phyloP scores from a whole-genome alignment of 2,797 vertebrate genomes.

The Oreortyx pictus region DNA sequence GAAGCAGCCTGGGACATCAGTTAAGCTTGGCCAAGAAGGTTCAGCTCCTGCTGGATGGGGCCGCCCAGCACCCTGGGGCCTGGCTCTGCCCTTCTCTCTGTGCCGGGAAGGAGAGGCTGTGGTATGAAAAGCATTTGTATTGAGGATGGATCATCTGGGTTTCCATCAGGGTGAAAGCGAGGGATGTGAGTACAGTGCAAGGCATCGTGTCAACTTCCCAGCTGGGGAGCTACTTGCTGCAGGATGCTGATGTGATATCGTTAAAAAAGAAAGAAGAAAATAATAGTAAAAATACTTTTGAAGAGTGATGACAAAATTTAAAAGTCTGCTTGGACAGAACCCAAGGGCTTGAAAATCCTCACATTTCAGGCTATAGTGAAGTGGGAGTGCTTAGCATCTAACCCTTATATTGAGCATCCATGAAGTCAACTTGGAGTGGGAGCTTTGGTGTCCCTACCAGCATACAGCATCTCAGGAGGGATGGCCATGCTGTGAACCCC shows the following conservation, averaged over 20 bases:
- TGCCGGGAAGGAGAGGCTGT: neutral
- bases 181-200: fast-evolving
- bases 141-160: neutral
- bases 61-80: neutral
- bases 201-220: fast-evolving
- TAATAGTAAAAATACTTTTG: neutral
- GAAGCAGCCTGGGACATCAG: fast-evolving
- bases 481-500: neutral
- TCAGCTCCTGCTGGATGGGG: neutral
- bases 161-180: neutral
- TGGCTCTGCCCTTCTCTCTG: neutral
- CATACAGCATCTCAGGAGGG: neutral
- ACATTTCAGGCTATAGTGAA: neutral
- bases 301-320: neutral
- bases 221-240: neutral
- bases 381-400: neutral
- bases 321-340: neutral
- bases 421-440: fast-evolving
- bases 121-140: neutral
- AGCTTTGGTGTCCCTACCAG: neutral
- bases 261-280: no score
- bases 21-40: fast-evolving
- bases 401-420: neutral
- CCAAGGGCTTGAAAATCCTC: neutral
- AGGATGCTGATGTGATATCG: neutral